Conservation (phyloP, 2,797 vertebrate species). For the Pygocentrus nattereri region DNA sequence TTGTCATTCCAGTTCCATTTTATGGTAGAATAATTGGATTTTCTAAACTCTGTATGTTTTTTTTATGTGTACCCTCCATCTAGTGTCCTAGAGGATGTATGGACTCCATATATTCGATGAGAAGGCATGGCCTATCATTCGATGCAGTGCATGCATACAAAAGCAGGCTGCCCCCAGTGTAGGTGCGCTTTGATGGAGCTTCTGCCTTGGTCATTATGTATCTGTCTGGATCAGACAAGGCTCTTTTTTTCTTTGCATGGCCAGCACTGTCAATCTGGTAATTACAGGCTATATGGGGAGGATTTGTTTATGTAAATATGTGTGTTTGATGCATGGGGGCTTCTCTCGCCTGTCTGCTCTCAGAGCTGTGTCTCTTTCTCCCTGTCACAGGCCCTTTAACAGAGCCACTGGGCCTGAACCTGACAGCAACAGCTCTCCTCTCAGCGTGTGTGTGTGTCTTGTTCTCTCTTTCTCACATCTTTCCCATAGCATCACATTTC, state of each 20-base stretch:
- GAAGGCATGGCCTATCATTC: slow-evolving; percentile 43
- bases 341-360: slow-evolving; percentile 59
- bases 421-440: slow-evolving; percentile 54
- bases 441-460: slow-evolving; percentile 29
- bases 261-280: slow-evolving; percentile 65
- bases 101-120: slow-evolving; percentile 46
- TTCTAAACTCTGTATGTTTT: slow-evolving; percentile 20
- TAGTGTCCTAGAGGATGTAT: slow-evolving; percentile 46
- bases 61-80: slow-evolving; percentile 26
- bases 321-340: slow-evolving; percentile 67
- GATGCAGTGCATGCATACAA: slow-evolving; percentile 48
- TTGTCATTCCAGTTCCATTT: slow-evolving; percentile 38
- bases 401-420: slow-evolving; percentile 61
- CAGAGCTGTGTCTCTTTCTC: slow-evolving; percentile 56
- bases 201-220: slow-evolving; percentile 65
- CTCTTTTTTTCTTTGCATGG: slow-evolving; percentile 58
- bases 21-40: slow-evolving; percentile 29
- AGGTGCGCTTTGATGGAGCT: slow-evolving; percentile 67
- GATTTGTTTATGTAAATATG: slow-evolving; percentile 76
- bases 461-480: slow-evolving; percentile 19
- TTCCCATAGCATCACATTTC: slow-evolving; percentile 34
- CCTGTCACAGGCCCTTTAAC: slow-evolving; percentile 60
- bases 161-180: slow-evolving; percentile 28
- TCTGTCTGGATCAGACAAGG: slow-evolving; percentile 67
- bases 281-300: slow-evolving; percentile 70